Base-by-base conservation (phyloP, 2,888 invertebrate species). In the Abrostola triplasia region DNA sequence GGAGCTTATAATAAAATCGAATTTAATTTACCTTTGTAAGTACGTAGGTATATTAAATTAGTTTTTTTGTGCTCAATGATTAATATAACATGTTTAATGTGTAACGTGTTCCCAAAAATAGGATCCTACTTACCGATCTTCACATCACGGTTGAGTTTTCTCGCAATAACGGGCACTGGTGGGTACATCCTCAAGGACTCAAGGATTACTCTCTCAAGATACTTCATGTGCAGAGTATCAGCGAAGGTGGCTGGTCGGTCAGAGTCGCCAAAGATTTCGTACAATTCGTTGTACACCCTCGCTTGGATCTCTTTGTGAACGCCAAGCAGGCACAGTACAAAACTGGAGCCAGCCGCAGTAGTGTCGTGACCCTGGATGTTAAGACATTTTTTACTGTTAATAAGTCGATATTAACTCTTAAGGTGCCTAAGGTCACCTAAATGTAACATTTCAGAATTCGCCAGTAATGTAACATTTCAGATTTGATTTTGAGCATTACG, bases 321-420 rank as follows among this genome's bases (percentile, higher is more conserved):
- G 5, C 98, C 98, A 84, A 98, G 96, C 83, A 98, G 95, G 76
- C 97, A 97, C 0, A 98, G 95, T 66, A 97, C 97, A 95, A 98
- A 99, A 86, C 97, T 98, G 70, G 98, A 97, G 0, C 97, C 98
- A 51, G 98, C 97, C 5, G 95, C 94, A 0, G 93, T 95, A 0
- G 95, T 95, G 66, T 95, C 95, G 69, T 95, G 95, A 12, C 95
- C 95, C 95, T 95, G 58, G 44, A 36, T 53, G 63, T 51, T 2
- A 38, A 37, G 49, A 36, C 5, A 13, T 55, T 7, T 24, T 24
- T 24, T 24, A 24, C 24, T 24, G 1, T 2, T 24, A 24, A 24
- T 24, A 24, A 24, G 24, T 24, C n/a, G n/a, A n/a, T n/a, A n/a
- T n/a, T n/a, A n/a, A n/a, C n/a, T n/a, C n/a, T n/a, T n/a, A n/a